Conservation (phyloP, 2,113 vertebrate genomes). For the Carettochelys insculpta region DNA sequence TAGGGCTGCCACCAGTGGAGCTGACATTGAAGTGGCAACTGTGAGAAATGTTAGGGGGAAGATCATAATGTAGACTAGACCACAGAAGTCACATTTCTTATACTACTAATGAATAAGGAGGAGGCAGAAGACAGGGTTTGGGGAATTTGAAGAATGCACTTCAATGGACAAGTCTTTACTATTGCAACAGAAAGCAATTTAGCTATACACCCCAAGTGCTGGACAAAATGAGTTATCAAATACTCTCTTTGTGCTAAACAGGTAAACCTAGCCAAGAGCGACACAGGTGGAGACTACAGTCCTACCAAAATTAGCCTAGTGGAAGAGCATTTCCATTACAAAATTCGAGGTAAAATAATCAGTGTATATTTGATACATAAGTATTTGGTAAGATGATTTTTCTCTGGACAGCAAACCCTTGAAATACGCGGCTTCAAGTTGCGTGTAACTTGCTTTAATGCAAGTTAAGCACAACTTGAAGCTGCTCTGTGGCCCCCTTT, state of each 20-base stretch:
- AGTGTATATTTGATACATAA: not conserved
- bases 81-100: not conserved
- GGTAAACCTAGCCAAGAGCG: slow-evolving; percentile 80
- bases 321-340: slow-evolving; percentile 64
- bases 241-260: slow-evolving; percentile 60
- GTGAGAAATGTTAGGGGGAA: not conserved
- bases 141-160: not conserved
- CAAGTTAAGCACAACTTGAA: too few relatives aligned
- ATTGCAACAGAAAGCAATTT: not conserved
- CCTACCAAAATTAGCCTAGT: slow-evolving; percentile 83
- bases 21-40: not conserved
- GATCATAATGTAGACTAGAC: not conserved
- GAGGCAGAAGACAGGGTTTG: not conserved
- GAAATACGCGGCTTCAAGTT: too few relatives aligned
- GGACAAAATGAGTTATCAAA: not conserved
- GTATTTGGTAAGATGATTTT: not conserved
- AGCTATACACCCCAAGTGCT: not conserved
- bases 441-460: too few relatives aligned
- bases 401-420: too few relatives aligned
- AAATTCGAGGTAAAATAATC: slow-evolving; percentile 69
- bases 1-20: not conserved
- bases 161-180: not conserved
- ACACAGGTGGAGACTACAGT: slow-evolving; percentile 76
- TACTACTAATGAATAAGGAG: not conserved
- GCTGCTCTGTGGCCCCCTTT: too few relatives aligned